These are phyloP conservation scores for Picus viridis DNA, from an alignment of 2,797 vertebrate species.

Conservation along the genomic window DNA sequence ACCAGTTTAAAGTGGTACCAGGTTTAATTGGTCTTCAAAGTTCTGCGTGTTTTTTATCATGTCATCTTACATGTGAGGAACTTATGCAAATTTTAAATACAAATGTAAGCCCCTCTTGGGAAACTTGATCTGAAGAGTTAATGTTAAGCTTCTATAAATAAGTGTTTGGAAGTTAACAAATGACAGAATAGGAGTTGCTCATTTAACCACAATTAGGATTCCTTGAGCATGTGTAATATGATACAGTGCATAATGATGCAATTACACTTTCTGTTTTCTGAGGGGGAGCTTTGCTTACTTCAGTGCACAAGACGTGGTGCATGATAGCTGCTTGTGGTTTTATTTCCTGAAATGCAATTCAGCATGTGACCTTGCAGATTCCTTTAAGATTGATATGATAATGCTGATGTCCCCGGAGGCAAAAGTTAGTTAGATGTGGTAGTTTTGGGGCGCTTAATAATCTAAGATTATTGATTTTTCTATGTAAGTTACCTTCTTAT, in stretches of 20 bases:
- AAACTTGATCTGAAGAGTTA: not conserved
- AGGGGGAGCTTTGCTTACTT: not conserved
- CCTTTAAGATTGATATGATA: not conserved
- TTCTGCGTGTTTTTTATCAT: not conserved
- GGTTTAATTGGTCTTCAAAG: not conserved
- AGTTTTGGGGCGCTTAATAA: not conserved
- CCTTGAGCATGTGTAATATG: not conserved
- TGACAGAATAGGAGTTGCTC: not conserved
- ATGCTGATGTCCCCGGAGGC: not conserved
- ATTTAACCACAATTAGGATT: not conserved
- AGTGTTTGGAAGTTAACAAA: slow-evolving; percentile 4
- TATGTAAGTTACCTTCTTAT: not conserved
- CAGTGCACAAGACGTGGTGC: not conserved
- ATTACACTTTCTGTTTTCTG: not conserved
- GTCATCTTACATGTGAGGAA: not conserved
- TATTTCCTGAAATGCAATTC: not conserved
- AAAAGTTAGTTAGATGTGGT: not conserved
- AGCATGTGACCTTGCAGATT: not conserved
- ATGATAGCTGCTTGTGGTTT: not conserved
- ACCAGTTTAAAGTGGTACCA: not conserved
- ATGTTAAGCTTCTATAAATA: not conserved
- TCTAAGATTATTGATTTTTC: not conserved
- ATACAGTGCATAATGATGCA: not conserved
- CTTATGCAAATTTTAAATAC: not conserved
- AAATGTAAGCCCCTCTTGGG: not conserved